Base-by-base conservation (phyloP, 2,113 vertebrate genomes). In the Leuciscus idus region DNA sequence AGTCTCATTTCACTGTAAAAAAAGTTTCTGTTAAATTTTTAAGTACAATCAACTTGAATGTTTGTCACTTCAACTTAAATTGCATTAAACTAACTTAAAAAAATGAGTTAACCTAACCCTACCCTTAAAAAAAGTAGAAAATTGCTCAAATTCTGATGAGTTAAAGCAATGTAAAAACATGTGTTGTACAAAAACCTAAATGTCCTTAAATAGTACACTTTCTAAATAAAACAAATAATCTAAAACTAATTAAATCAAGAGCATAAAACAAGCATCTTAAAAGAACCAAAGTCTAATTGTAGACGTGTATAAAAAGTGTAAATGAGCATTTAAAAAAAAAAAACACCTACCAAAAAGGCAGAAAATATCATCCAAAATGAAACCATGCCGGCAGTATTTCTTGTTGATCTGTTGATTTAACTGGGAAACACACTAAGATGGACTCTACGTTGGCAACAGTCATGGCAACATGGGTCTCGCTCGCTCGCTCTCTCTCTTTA, bases 311-410 rank as follows among this genome's bases (percentile, higher is more conserved):
- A 52, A 68, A 59, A 21, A 59, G 6, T 76, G 17, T 8, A 39
- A 8, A 59, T 59, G 13, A 72, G 15, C 7, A 36, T 50, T 23
- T 4, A 74, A 39, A 26, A 52, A 79, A 2, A 46, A 50, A 15
- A 43, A 59, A 83, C 88, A 93, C 92, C 89, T 91, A 91, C 91
- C 88, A 85, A 8, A 84, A 93, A 86, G 85, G 85, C 86, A 8
- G 86, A 83, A 84, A 91, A 83, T 86, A 93, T 86, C 91, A 92
- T 89, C 87, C 89, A 91, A 43, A 90, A 83, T 61, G 90, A 81
- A 87, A 93, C 87, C 90, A 93, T 92, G 76, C 68, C 61, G 43
- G 57, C 39, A 43, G 62, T 75, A 43, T 80, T 87, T 61, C 50
- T 66, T 75, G 64, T 64, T 5, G 55, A 77, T 79, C 87, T 87